phyloP scores from a whole-genome alignment of 2,888 invertebrate species.

The Drosophila limbata region DNA sequence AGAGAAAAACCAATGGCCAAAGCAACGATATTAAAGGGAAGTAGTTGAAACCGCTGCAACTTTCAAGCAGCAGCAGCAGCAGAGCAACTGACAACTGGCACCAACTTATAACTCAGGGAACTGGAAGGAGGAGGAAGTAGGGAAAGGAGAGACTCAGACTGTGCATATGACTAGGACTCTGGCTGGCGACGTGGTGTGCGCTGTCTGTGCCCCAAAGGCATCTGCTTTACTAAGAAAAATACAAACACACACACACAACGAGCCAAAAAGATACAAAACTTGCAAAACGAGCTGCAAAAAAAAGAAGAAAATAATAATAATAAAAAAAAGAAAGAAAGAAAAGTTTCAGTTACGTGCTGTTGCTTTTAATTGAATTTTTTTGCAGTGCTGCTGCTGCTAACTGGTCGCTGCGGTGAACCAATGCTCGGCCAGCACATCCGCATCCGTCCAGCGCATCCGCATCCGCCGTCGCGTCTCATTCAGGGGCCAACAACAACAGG shows the following conservation, averaged over 20 bases:
- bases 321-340: slow-evolving; percentile 43
- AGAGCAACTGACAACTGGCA: slow-evolving; percentile 71
- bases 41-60: slow-evolving; percentile 54
- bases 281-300: slow-evolving; percentile 65
- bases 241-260: slow-evolving; percentile 22
- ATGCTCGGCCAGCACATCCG: slow-evolving; percentile 64
- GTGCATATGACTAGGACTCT: slow-evolving; percentile 20
- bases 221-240: slow-evolving; percentile 43
- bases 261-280: slow-evolving; percentile 71
- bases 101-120: slow-evolving; percentile 65
- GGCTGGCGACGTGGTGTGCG: slow-evolving; percentile 14
- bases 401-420: slow-evolving; percentile 61
- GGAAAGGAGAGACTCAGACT: slow-evolving; percentile 7
- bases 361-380: slow-evolving; percentile 83
- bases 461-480: slow-evolving; percentile 52
- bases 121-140: slow-evolving; percentile 6
- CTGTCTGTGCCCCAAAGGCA: slow-evolving; percentile 59
- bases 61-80: slow-evolving; percentile 49
- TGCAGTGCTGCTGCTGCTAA: slow-evolving; percentile 50
- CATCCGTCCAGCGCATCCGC: slow-evolving; percentile 64
- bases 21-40: slow-evolving; percentile 21
- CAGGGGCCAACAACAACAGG: slow-evolving; percentile 11
- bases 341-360: slow-evolving; percentile 83
- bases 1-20: slow-evolving; percentile 5
- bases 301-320: slow-evolving; percentile 24